These are phyloP conservation scores for Naja naja DNA, from an alignment of 2,113 vertebrate species.

Conservation along the genomic window DNA sequence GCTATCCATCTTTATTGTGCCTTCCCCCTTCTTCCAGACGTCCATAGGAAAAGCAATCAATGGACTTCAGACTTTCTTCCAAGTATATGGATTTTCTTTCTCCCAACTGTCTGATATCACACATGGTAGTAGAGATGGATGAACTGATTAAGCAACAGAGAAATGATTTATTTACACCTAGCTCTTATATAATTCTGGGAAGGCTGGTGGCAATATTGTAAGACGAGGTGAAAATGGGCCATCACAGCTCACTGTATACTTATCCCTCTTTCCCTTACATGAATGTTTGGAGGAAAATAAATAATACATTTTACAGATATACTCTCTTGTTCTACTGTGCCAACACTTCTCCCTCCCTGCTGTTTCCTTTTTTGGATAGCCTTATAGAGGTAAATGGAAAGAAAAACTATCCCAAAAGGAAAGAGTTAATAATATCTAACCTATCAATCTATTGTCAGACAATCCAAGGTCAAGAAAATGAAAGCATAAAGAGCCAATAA, in stretches of 20 bases:
- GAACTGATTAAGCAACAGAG: conserved; percentile 31
- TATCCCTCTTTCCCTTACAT: background rate
- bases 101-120: conserved; percentile 1
- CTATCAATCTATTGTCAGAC: background rate
- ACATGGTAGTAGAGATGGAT: conserved; percentile 32
- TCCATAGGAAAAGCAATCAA: background rate
- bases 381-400: background rate
- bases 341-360: background rate
- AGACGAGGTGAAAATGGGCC: conserved; percentile 7
- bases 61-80: background rate
- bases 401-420: background rate
- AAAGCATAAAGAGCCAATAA: background rate
- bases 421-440: background rate
- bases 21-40: background rate
- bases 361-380: background rate
- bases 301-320: background rate
- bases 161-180: conserved; percentile 23
- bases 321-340: background rate
- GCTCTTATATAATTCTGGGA: conserved; percentile 17
- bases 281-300: background rate
- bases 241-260: conserved; percentile 7
- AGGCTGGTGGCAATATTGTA: background rate
- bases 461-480: background rate
- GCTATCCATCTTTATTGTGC: background rate
- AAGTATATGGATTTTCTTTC: conserved; percentile 15